Percentiles rank a stretch among this genome's conserved stretches.
phyloP scores from a whole-genome alignment of 2,113 vertebrate species.

The Scatophagus argus region DNA sequence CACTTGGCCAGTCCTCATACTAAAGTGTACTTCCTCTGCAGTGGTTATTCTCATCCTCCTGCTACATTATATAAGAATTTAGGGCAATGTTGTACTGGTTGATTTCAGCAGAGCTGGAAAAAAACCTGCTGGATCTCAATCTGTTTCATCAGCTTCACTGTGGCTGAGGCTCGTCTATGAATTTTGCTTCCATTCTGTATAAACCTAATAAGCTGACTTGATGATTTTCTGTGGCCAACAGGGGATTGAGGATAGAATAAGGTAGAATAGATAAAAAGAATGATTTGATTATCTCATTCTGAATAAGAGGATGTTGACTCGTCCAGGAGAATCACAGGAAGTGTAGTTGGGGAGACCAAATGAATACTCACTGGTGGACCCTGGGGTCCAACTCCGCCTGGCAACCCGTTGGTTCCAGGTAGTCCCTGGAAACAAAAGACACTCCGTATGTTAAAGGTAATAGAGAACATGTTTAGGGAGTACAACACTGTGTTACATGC shows the following conservation, averaged over 20 bases:
- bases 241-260: not conserved
- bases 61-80: slow-evolving; percentile 16
- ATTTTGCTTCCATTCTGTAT: not conserved
- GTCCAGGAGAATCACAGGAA: slow-evolving; percentile 24
- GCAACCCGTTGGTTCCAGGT: slow-evolving; percentile 91
- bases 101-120: not conserved
- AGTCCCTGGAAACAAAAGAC: slow-evolving; percentile 86
- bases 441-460: slow-evolving; percentile 21
- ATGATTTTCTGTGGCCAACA: not conserved
- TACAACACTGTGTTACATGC: slow-evolving; percentile 61
- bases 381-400: slow-evolving; percentile 90
- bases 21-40: slow-evolving; percentile 12
- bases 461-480: slow-evolving; percentile 2
- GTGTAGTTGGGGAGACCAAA: not conserved
- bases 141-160: not conserved
- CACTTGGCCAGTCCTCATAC: slow-evolving; percentile 1
- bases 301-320: slow-evolving; percentile 4
- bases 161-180: not conserved
- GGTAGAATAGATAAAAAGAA: not conserved
- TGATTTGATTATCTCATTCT: slow-evolving; percentile 6
- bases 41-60: slow-evolving; percentile 32
- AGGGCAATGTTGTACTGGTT: slow-evolving; percentile 19
- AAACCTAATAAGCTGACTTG: not conserved
- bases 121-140: not conserved
- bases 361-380: slow-evolving; percentile 89